These are phyloP conservation scores for Meda fulgida DNA, from an alignment of 2,797 vertebrate genomes.

Conservation along the genomic window DNA sequence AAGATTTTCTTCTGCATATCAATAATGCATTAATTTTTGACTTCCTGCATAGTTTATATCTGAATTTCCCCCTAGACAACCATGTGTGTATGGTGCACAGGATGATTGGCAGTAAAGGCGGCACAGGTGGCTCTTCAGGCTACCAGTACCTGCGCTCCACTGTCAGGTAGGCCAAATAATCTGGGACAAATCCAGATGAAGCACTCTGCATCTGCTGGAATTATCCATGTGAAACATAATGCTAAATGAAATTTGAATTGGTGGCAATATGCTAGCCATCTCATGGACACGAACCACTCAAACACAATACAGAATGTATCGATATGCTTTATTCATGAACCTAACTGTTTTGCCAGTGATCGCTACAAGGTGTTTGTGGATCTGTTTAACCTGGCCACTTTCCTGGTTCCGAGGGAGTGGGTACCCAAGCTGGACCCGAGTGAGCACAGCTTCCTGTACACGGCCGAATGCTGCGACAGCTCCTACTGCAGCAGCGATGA, in stretches of 20 bases:
- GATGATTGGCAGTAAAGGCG: constrained; percentile 95
- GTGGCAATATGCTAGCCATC: not conserved
- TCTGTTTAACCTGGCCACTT: constrained; percentile 94
- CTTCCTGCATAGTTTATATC: constrained; percentile 29
- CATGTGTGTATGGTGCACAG: constrained; percentile 97
- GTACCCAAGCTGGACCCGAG: constrained; percentile 91
- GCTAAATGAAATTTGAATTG: not conserved
- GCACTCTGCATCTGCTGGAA: not conserved
- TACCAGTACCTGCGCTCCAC: constrained; percentile 97
- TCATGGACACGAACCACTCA: not conserved
- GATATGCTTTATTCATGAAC: not conserved
- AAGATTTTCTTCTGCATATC: not conserved
- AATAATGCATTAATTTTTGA: not conserved
- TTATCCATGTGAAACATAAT: not conserved
- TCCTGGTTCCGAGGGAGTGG: constrained; percentile 91
- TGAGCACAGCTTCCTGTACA: constrained; percentile 91
- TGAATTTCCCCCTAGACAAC: constrained; percentile 80
- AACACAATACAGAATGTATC: not conserved
- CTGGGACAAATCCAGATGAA: constrained; percentile 21
- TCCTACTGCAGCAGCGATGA: constrained; percentile 94
- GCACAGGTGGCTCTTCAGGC: constrained; percentile 94
- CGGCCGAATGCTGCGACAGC: constrained; percentile 90
- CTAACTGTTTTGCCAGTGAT: constrained; percentile 79
- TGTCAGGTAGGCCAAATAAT: constrained; percentile 82
- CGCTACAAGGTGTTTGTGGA: constrained; percentile 98